A percentile compares a stretch with the other conserved stretches of the same genome.
Evolutionary conservation across 2,113 vertebrate species (phyloP).

Genomic region (Acanthochromis polyacanthus): DNA sequence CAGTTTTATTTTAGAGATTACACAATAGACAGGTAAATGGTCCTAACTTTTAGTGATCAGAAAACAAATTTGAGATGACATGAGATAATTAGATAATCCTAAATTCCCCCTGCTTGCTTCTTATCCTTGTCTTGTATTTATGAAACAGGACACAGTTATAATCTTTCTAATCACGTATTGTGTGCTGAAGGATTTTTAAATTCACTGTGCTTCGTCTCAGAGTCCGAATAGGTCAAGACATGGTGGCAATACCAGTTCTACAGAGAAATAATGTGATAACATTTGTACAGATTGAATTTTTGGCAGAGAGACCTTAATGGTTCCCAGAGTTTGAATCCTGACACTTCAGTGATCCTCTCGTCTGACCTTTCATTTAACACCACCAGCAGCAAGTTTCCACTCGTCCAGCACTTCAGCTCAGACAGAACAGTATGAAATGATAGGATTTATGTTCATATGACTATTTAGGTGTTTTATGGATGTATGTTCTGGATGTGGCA

Average conservation of each 20-base stretch:
- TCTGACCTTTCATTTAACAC: conserved; percentile 68
- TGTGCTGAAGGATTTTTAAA: too few relatives aligned
- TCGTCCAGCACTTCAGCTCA: conserved; percentile 14
- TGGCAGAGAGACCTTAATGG: conserved; percentile 2
- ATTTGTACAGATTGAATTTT: neutral
- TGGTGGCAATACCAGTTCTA: too few relatives aligned
- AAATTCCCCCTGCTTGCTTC: neutral
- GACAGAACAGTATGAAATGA: neutral
- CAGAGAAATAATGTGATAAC: too few relatives aligned
- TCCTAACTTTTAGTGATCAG: conserved; percentile 2
- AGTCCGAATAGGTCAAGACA: too few relatives aligned
- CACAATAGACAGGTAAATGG: neutral
- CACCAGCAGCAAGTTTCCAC: conserved; percentile 35
- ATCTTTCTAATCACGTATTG: too few relatives aligned
- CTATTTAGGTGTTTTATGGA: too few relatives aligned
- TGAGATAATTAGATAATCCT: neutral
- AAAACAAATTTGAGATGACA: neutral
- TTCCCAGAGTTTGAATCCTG: conserved; percentile 24
- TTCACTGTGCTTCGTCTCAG: neutral
- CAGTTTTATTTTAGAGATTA: neutral
- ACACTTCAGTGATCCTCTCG: conserved; percentile 32
- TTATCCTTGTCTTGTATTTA: neutral
- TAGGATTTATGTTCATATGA: neutral
- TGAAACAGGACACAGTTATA: too few relatives aligned
- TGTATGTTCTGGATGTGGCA: too few relatives aligned